Base-by-base conservation (phyloP, 2,888 invertebrate species). In the Protula sp. region DNA sequence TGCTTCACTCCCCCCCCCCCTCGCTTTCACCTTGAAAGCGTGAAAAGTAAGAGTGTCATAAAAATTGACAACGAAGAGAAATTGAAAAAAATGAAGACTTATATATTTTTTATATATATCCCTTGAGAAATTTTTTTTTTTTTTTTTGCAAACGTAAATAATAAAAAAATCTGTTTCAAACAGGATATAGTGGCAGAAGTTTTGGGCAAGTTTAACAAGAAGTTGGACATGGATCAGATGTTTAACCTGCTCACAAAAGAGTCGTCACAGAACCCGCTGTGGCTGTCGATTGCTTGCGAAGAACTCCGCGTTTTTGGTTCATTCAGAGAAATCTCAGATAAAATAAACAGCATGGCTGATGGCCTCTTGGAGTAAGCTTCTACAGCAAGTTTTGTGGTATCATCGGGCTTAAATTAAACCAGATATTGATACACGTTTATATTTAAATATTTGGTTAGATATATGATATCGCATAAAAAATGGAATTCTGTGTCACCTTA, bases 241-340 rank as follows among this genome's bases (percentile, higher is more conserved):
- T 62, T 63, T 3, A 58, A 63, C n/a, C 66, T 80, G 47, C 58
- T 80, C 56, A 55, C 60, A 19, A 78, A 78, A 53, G 57, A 67
- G 24, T 74, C 75, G 2, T 76, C 77, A 2, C 72, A 73, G 45
- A 80, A 80, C 65, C 79, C 79, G 0, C 69, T 81, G 14, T 81
- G 81, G 81, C 66, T 81, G 61, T 72, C 75, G 26, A 72, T 77
- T n/a, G 79, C 79, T 0, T 77, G 79, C 65, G 78, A 79, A 60
- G 78, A 80, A 57, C 60, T 80, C 3, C 67, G 76, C 55, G 69
- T 75, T 24, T 70, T 74, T 28, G 72, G 74, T 3, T 70, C 72
- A 29, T 66, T 63, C 47, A 58, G 67, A 3, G 67, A 72, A 2
- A 66, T 80, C 19, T 72, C 73, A 45, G 71, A 73, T 24, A 74